phyloP scores from a whole-genome alignment of 2,113 vertebrate genomes.

The Dendropsophus ebraccatus region DNA sequence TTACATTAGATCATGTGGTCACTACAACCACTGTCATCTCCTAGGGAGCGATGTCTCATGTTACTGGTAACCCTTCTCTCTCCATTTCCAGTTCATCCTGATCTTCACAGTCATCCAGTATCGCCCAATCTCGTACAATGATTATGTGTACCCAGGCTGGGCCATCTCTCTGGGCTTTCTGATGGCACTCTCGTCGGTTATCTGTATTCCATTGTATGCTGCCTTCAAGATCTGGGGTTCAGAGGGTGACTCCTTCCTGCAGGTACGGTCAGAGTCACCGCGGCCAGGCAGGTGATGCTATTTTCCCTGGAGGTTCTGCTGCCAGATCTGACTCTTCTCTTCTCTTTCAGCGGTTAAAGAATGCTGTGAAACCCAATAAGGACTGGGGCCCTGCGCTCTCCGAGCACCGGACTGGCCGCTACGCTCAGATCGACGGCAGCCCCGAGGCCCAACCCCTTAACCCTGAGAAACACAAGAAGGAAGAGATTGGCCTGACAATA shows the following conservation, averaged over 20 bases:
- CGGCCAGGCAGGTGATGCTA: not conserved
- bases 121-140: conserved; percentile 92
- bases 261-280: conserved; percentile 73
- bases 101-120: conserved; percentile 98
- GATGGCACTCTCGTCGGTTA: conserved; percentile 94
- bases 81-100: conserved; percentile 88
- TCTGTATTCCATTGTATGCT: conserved; percentile 94
- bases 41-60: too few species aligned
- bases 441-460: conserved; percentile 84
- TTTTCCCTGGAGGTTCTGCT: not conserved
- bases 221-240: conserved; percentile 86
- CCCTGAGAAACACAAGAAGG: conserved; percentile 82
- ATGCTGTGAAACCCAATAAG: conserved; percentile 84
- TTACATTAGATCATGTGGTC: too few species aligned
- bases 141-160: conserved; percentile 91
- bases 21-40: too few species aligned
- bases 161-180: conserved; percentile 90
- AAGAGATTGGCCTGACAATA: conserved; percentile 79
- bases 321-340: not conserved
- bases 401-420: conserved; percentile 92
- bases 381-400: conserved; percentile 92
- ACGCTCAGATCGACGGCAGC: conserved; percentile 79
- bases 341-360: conserved; percentile 86
- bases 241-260: conserved; percentile 87
- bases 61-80: not conserved